A percentile compares a stretch with the other conserved stretches of the same genome.
phyloP scores from a whole-genome alignment of 1,140 invertebrate species.

The Platyscapa corneri region DNA sequence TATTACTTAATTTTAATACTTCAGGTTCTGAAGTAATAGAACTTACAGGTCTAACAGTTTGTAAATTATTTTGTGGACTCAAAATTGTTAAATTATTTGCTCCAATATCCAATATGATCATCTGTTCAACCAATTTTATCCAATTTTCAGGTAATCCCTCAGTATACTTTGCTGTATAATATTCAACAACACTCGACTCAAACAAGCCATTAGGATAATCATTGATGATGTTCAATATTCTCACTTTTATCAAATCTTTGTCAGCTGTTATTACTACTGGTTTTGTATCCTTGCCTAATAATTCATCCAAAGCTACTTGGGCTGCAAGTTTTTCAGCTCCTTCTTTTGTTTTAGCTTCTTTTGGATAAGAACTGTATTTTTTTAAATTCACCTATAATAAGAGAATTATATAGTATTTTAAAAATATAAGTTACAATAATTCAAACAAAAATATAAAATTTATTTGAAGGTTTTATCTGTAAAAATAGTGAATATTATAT shows the following conservation, averaged over 20 bases:
- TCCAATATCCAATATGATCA: conserved; percentile 72
- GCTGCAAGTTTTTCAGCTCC: conserved; percentile 76
- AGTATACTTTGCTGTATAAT: conserved; percentile 73
- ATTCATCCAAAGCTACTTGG: conserved; percentile 70
- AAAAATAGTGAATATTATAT: background rate
- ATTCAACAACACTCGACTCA: conserved; percentile 59
- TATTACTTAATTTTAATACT: conserved; percentile 6
- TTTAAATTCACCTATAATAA: conserved; percentile 69
- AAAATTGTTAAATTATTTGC: conserved; percentile 73
- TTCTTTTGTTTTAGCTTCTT: conserved; percentile 73
- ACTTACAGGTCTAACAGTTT: conserved; percentile 34
- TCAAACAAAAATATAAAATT: background rate
- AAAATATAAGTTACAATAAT: conserved; percentile 16
- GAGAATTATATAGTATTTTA: conserved; percentile 38
- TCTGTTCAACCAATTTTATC: conserved; percentile 73
- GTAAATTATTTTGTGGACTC: conserved; percentile 52
- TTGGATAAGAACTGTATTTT: conserved; percentile 77
- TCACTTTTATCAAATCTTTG: conserved; percentile 62
- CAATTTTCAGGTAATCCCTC: conserved; percentile 76
- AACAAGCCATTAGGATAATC: conserved; percentile 75
- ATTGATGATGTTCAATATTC: conserved; percentile 73
- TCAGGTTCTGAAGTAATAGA: conserved; percentile 2
- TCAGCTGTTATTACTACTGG: conserved; percentile 59
- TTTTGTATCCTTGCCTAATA: conserved; percentile 66
- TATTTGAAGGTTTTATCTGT: background rate